phyloP scores from a whole-genome alignment of 1,140 invertebrate genomes.

The Tenebrio molitor region DNA sequence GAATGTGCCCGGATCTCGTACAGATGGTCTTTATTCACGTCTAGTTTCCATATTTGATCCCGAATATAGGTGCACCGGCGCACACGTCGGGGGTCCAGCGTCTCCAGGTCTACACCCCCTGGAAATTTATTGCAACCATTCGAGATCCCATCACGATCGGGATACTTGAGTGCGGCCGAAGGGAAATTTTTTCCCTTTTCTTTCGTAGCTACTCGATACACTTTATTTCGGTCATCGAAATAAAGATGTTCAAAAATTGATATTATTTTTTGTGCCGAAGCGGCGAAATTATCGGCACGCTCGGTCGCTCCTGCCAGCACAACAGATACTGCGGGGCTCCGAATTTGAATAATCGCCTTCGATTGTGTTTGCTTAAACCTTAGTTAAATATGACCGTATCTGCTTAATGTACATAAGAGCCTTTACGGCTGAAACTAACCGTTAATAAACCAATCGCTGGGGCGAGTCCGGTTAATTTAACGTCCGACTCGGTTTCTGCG shows the following conservation, averaged over 20 bases:
- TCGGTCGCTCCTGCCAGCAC: not conserved
- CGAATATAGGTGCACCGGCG: slow-evolving; percentile 12
- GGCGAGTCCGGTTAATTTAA: slow-evolving; percentile 6
- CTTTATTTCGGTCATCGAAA: too few relatives aligned
- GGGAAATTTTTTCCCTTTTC: slow-evolving; percentile 8
- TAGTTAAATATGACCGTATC: slow-evolving; percentile 16
- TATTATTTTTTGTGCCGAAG: slow-evolving; percentile 1
- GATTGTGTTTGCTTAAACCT: slow-evolving; percentile 28
- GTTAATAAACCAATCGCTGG: slow-evolving; percentile 11
- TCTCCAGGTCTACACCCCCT: not conserved
- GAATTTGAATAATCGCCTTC: slow-evolving; percentile 30
- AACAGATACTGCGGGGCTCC: slow-evolving; percentile 4
- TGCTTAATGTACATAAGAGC: not conserved
- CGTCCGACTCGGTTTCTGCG: not conserved
- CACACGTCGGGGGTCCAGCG: not conserved
- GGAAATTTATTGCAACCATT: slow-evolving; percentile 26
- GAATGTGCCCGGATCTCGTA: slow-evolving; percentile 18
- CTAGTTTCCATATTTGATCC: slow-evolving; percentile 43
- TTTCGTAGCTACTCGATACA: too few relatives aligned
- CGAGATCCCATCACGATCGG: not conserved
- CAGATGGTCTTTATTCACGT: slow-evolving; percentile 35
- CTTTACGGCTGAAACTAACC: slow-evolving; percentile 9
- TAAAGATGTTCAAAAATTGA: not conserved
- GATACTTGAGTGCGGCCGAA: not conserved
- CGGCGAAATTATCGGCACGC: not conserved